phyloP scores from a whole-genome alignment of 2,113 vertebrate species.

The Indri indri region DNA sequence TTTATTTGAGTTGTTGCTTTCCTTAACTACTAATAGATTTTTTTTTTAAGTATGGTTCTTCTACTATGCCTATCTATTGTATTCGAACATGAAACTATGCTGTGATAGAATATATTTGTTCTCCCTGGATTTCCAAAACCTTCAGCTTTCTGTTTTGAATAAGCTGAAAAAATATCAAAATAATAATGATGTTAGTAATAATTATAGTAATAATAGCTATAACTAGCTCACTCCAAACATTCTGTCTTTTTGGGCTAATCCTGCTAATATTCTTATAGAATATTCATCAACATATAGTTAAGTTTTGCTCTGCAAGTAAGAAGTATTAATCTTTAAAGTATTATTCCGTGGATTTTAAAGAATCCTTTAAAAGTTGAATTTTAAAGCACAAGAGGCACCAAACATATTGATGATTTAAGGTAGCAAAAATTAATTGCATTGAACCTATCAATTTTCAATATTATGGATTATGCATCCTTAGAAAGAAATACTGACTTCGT shows the following conservation, averaged over 20 bases:
- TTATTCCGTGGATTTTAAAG: background rate
- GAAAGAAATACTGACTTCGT: background rate
- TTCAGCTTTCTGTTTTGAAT: background rate
- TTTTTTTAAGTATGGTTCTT: background rate
- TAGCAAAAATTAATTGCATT: background rate
- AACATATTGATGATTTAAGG: background rate
- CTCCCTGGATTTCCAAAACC: background rate
- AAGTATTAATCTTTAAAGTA: background rate
- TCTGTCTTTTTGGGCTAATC: background rate
- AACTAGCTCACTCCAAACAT: background rate
- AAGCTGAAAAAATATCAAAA: background rate
- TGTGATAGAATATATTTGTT: background rate
- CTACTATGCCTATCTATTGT: accelerated
- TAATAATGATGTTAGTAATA: background rate
- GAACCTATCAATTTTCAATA: constrained; percentile 23
- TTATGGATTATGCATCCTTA: background rate
- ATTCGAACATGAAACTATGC: background rate
- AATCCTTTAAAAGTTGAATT: constrained; percentile 40
- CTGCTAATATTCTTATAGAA: background rate
- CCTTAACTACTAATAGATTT: background rate
- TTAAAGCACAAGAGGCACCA: constrained; percentile 36
- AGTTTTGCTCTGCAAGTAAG: background rate
- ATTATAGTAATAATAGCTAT: background rate
- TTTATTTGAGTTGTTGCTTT: background rate
- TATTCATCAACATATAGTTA: background rate